Base-by-base conservation (phyloP, 2,797 vertebrate genomes). In the Spheniscus humboldti region DNA sequence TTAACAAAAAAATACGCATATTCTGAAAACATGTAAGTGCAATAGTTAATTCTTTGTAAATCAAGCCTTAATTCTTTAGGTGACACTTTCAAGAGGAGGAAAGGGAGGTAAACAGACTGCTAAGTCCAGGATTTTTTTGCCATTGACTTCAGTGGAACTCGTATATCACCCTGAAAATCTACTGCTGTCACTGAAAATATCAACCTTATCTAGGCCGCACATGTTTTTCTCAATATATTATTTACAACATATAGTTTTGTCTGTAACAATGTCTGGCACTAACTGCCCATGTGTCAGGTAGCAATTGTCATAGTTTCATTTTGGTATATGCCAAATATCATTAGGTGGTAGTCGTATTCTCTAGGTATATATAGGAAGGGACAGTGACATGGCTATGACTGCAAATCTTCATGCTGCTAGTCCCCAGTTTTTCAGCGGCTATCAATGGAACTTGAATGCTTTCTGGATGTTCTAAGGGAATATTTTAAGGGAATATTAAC, bases 331-430 rank as follows among this genome's bases (percentile, higher is more conserved):
- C 27, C 52, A 56, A 20, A 3, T 33, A 19, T 15, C 13, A 4
- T 25, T 37, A 43, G 18, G 69, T 53, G 52, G 28, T 39, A 48
- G 45, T 39, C 0, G 0, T 31, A 9, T 39, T 63, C 37, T 73
- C 30, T 43, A 31, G 71, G 15, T 37, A 6, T 39, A 5, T 53
- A 11, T 27, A 33, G 45, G 47, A 81, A 78, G 75, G 48, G 22
- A 57, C 50, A 57, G 3, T 19, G 52, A 18, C 27, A 13, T 35
- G 20, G n/a, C 27, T 62, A 1, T 6, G 0, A 30, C 37, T 68
- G 74, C 30, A 88, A 2, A 60, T 56, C 53, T 64, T 2, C 0
- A 7, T 0, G 1, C 57, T 48, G n/a, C 18, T 31, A 10, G 13
- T 73, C 88, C 47, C 22, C 24, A 55, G 17, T 28, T 87, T 53